Evolutionary conservation across 2,888 invertebrate genomes (phyloP), one percentile per base, ranked within the genome.

Genomic region (Timema podura): DNA sequence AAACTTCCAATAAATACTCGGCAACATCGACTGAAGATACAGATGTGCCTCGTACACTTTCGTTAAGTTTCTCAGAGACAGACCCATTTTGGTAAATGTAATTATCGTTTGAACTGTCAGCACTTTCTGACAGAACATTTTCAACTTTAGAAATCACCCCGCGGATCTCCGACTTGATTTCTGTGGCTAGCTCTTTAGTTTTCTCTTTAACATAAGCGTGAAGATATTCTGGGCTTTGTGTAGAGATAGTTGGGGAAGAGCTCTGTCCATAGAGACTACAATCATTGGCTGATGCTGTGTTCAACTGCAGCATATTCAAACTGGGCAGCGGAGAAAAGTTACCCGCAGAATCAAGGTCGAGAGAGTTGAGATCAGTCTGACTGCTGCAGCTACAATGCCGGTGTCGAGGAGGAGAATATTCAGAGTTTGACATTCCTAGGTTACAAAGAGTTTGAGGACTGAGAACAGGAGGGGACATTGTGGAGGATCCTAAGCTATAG

Each of bases 81-180:
- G 64, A 16, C 48, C 48, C 66, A 47, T 30, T 64, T 10, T 48
- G 16, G 10, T 15, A 45, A 5, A 46, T 48, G n/a, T 64, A 68
- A 30, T 48, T 46, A 13, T 66, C 71, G 8, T 45, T 59, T 15
- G 57, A 6, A 7, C 48, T 48, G 10, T 69, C 73, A 11, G 48
- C 61, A 48, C 67, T 87, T 78, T 89, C 90, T 73, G 91, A 90
- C 48, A 91, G 81, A 65, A 90, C 91, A 78, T 91, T 91, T 75
- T 92, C 91, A 0, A 92, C 92, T 80, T 87, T 89, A 2, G 89
- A 90, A 75, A 92, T 92, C 0, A 92, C 91, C 80, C 89, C 91
- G 7, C 92, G 84, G 57, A 92, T 89, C 83, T 92, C 92, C 2
- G 91, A 91, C 79, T 91, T 92, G 30, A 92, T 90, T 81, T 92